phyloP scores from a whole-genome alignment of 2,888 invertebrate genomes.

The Merodon equestris region DNA sequence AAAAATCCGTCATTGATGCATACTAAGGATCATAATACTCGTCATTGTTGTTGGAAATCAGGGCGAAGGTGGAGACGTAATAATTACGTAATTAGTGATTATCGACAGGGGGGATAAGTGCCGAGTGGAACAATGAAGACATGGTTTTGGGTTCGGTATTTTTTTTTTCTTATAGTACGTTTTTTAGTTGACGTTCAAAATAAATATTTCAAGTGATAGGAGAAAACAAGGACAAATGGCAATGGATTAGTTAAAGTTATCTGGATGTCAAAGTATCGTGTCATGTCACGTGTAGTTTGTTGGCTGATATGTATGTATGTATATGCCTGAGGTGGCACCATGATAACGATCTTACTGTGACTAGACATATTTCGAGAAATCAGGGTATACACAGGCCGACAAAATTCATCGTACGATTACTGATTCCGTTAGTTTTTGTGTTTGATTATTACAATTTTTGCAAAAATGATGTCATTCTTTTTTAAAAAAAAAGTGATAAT shows the following conservation, averaged over 20 bases:
- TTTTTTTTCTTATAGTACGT: too few species aligned
- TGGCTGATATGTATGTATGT: too few species aligned
- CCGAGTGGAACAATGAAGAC: constrained; percentile 30
- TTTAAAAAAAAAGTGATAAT: too few species aligned
- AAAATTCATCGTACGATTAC: too few species aligned
- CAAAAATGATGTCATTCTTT: too few species aligned
- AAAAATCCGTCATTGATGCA: constrained; percentile 58
- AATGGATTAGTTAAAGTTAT: neutral
- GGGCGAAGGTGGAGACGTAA: constrained; percentile 21
- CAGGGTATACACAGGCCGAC: too few species aligned
- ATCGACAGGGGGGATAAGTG: constrained; percentile 25
- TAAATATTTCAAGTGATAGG: neutral
- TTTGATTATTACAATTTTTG: too few species aligned
- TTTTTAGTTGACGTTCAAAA: too few species aligned
- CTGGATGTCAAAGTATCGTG: neutral
- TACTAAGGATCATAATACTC: constrained; percentile 47
- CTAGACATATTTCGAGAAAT: too few species aligned
- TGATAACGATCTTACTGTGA: constrained; percentile 13
- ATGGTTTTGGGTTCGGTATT: neutral
- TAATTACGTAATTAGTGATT: constrained; percentile 61
- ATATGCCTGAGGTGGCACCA: constrained; percentile 2
- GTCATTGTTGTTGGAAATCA: constrained; percentile 11
- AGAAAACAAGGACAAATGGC: neutral
- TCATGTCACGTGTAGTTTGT: neutral
- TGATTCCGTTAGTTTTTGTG: too few species aligned